Conservation (phyloP, 2,888 invertebrate species). For the Tipula vernalis region DNA sequence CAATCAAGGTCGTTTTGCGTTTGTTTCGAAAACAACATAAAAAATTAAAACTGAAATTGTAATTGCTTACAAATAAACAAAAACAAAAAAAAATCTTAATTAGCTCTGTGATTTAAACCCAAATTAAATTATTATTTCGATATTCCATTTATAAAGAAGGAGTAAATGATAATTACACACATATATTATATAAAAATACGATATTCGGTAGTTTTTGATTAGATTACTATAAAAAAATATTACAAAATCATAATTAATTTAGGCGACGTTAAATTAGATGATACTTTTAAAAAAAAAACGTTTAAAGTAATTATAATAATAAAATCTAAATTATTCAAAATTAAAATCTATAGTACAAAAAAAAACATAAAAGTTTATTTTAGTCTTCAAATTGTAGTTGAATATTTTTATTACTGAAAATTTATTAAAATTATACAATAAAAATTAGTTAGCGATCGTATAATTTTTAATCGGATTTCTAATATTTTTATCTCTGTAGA, state of each 20-base stretch:
- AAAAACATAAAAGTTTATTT: not conserved
- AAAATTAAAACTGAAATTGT: not conserved
- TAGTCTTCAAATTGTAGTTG: not conserved
- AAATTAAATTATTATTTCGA: not conserved
- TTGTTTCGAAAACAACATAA: not conserved
- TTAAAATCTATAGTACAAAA: not conserved
- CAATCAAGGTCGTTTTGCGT: not conserved
- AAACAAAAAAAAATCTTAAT: not conserved
- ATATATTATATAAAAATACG: not conserved
- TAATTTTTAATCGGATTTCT: not conserved
- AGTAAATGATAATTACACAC: not conserved
- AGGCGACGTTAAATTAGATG: not conserved
- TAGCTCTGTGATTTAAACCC: not conserved
- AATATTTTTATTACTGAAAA: not conserved
- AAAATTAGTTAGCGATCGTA: not conserved
- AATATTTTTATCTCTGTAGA: not conserved
- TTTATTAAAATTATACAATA: not conserved
- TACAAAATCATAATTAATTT: not conserved
- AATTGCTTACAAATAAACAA: not conserved
- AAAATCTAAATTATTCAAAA: not conserved
- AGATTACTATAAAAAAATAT: not conserved
- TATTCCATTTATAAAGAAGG: not conserved
- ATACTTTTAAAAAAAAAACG: not conserved
- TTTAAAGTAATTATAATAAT: not conserved
- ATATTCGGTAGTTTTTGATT: not conserved